phyloP scores from a whole-genome alignment of 2,113 vertebrate genomes.

The Misgurnus mizolepis region DNA sequence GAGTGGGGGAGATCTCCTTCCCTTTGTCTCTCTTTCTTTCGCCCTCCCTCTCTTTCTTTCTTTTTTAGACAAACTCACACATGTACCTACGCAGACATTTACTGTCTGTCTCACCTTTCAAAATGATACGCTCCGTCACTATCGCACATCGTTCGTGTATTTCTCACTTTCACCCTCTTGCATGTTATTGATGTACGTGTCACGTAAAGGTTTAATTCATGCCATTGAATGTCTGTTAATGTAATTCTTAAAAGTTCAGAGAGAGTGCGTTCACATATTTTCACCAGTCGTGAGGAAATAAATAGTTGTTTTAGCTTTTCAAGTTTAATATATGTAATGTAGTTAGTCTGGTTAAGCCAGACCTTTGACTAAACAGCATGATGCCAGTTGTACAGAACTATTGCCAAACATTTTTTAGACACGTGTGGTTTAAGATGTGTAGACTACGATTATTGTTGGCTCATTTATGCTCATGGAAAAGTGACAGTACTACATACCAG shows the following conservation, averaged over 20 bases:
- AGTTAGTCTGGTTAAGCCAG: too few relatives aligned
- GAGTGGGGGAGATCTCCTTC: conserved; percentile 48
- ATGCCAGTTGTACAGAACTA: too few relatives aligned
- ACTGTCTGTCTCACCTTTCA: conserved; percentile 4
- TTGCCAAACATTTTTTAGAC: too few relatives aligned
- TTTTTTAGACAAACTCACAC: conserved; percentile 22
- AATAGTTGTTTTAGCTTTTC: too few relatives aligned
- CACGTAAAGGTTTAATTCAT: conserved; percentile 10
- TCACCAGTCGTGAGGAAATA: too few relatives aligned
- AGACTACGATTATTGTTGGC: too few relatives aligned
- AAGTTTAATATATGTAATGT: too few relatives aligned
- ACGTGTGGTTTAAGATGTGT: too few relatives aligned
- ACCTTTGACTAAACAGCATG: too few relatives aligned
- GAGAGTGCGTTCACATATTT: neutral
- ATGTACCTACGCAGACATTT: conserved; percentile 19
- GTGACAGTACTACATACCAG: too few relatives aligned
- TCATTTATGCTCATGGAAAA: too few relatives aligned
- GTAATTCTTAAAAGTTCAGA: neutral
- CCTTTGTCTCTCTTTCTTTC: conserved; percentile 23
- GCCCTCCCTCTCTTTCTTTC: conserved; percentile 9
- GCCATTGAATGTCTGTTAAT: neutral
- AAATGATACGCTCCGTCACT: conserved; percentile 22
- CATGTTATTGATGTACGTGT: conserved; percentile 10
- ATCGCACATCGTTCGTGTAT: conserved; percentile 14
- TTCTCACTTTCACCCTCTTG: neutral